Percentiles rank a stretch among this genome's conserved stretches.
phyloP scores from a whole-genome alignment of 2,888 invertebrate species.

The Sclerodermus sp. region DNA sequence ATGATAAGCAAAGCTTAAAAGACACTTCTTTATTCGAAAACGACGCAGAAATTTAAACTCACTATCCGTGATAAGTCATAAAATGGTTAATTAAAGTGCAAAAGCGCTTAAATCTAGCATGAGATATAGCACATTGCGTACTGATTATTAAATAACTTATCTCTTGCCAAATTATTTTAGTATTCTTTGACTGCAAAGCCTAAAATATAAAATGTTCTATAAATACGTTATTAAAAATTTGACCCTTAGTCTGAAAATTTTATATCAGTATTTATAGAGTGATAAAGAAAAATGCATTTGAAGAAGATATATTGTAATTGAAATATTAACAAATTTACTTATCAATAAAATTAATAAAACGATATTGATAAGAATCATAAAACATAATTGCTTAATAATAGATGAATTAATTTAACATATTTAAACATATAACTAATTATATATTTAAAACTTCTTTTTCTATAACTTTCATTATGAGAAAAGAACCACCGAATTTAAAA shows the following conservation, averaged over 20 bases:
- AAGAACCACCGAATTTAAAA: conserved; percentile 6
- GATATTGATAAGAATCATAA: not conserved
- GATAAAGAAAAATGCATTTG: not conserved
- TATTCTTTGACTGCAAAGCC: conserved; percentile 1
- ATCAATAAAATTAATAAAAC: not conserved
- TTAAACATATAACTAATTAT: not conserved
- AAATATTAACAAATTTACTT: not conserved
- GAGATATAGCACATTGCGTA: too few relatives aligned
- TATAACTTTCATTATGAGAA: not conserved
- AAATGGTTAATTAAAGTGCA: too few relatives aligned
- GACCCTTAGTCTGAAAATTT: too few relatives aligned
- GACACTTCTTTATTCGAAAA: too few relatives aligned
- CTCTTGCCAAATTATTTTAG: conserved; percentile 31
- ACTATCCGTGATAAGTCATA: too few relatives aligned
- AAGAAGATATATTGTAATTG: not conserved
- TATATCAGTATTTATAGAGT: not conserved
- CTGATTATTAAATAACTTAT: conserved; percentile 7
- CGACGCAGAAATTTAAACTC: too few relatives aligned
- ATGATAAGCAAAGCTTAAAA: too few relatives aligned
- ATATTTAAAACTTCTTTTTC: not conserved
- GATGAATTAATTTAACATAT: not conserved
- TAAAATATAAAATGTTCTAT: too few relatives aligned
- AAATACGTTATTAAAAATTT: too few relatives aligned
- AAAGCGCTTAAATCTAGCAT: too few relatives aligned
- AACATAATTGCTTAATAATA: not conserved